Base-by-base conservation (phyloP, 2,797 vertebrate genomes). In the Syngnathus acus region DNA sequence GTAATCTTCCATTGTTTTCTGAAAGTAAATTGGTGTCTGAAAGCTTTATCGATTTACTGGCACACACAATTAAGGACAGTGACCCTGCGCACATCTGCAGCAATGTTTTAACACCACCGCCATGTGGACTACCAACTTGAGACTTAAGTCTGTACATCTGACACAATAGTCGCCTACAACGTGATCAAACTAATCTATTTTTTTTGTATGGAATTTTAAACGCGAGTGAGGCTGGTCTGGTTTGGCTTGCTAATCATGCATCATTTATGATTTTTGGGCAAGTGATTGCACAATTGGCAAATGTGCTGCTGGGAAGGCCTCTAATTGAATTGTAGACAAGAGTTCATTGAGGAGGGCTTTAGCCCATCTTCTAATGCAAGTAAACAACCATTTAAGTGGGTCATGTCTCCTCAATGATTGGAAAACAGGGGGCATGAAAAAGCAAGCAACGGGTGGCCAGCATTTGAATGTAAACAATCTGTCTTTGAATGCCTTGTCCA, bases 311-410 rank as follows among this genome's bases (percentile, higher is more conserved):
- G 81, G 83, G 87, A 88, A 84, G 84, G 84, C 87, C 83, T 85
- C 87, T 93, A 93, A 93, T 92, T 93, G 87, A 93, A 93, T 91
- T 91, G 92, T 92, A 92, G 90, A 92, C 91, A 91, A 92, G 90
- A 92, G 90, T 88, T 91, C 89, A 92, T 92, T 92, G 89, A 92
- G 89, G 83, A 90, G 87, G 80, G 78, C 82, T 86, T 91, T 91
- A 87, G 89, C 88, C 84, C 85, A 84, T 86, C 82, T 86, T 90
- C 90, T 86, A 87, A 90, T 90, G 85, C 89, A 91, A 92, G 91
- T 92, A 92, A 93, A 91, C 90, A 92, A 89, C 88, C 90, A 86
- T 91, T 92, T 89, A 92, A 93, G 90, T 89, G 88, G 91, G 90
- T 92, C 92, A 91, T 90, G 91, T 91, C 88, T 90, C 79, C 78